phyloP scores from a whole-genome alignment of 2,113 vertebrate genomes.

The Agapornis roseicollis region DNA sequence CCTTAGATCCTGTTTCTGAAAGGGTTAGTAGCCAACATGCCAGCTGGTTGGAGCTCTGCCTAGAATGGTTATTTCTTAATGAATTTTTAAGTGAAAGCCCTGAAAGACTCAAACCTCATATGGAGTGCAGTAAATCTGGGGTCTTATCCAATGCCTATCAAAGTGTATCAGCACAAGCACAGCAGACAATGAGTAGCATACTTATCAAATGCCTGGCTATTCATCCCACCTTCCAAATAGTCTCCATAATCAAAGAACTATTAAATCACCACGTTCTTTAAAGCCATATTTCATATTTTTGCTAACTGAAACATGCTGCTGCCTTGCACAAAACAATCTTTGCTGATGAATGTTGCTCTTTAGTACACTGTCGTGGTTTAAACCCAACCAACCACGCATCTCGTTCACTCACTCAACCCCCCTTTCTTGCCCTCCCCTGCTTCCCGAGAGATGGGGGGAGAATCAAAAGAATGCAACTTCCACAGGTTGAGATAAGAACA shows the following conservation, averaged over 20 bases:
- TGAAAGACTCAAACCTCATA: background rate
- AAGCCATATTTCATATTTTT: background rate
- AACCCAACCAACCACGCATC: too few species aligned
- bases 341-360: background rate
- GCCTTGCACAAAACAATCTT: background rate
- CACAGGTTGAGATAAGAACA: too few species aligned
- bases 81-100: slow-evolving; percentile 2
- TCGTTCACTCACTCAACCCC: too few species aligned
- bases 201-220: background rate
- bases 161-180: background rate
- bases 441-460: too few species aligned
- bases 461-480: too few species aligned
- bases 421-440: too few species aligned
- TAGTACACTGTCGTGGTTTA: too few species aligned
- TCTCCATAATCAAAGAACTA: background rate
- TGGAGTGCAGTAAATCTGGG: background rate
- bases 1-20: background rate
- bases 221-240: rapidly evolving
- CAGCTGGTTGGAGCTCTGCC: slow-evolving; percentile 43
- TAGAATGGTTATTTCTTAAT: slow-evolving; percentile 35
- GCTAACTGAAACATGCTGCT: background rate
- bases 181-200: background rate
- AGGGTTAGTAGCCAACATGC: background rate
- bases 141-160: background rate
- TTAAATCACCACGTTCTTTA: background rate